Evolutionary conservation across 2,888 invertebrate species (phyloP), one percentile per base, ranked within the genome.

Genomic region (Trachelus troglodyta): DNA sequence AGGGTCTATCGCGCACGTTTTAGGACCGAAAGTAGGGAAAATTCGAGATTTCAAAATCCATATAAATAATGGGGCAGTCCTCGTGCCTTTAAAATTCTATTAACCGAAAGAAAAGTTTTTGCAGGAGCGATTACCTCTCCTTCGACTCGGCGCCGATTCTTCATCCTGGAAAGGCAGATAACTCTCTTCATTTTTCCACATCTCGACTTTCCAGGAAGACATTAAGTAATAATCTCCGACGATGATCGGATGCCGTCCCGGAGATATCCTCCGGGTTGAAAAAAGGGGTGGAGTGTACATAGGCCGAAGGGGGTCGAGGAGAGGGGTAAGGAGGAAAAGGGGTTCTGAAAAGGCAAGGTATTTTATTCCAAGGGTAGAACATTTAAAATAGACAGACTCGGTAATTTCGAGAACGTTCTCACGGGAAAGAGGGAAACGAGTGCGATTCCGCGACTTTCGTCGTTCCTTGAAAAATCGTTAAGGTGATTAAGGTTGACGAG

Each of bases 161-260:
- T 9, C 15, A 9, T 23, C 6, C 56, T 9, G 56, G 56, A 56
- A 23, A 23, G 56, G 56, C 23, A 56, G 23, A 56, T 56, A 9
- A 1, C 9, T 23, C 23, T 56, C 23, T 56, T 56, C 23, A 9
- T 56, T 56, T 56, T 9, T 71, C 71, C 9, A 12, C 71, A 15
- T 71, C 71, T 31, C 9, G 71, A 12, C 71, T 34, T 31, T 34
- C 31, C 33, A 31, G 81, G 23, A 75, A 75, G 83, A 84, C 85
- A 87, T 89, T 87, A 88, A 88, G 88, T 87, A 85, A 86, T 88
- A 88, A 88, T 89, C 88, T 87, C 85, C 82, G 81, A 83, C 83
- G 82, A 81, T 81, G 86, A 87, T 88, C 87, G 79, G 85, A 74
- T 81, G 69, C 76, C 79, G 81, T 80, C 78, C 75, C 79, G 77